Base-by-base conservation (phyloP, 1,140 invertebrate species). In the Drosophila mayri region DNA sequence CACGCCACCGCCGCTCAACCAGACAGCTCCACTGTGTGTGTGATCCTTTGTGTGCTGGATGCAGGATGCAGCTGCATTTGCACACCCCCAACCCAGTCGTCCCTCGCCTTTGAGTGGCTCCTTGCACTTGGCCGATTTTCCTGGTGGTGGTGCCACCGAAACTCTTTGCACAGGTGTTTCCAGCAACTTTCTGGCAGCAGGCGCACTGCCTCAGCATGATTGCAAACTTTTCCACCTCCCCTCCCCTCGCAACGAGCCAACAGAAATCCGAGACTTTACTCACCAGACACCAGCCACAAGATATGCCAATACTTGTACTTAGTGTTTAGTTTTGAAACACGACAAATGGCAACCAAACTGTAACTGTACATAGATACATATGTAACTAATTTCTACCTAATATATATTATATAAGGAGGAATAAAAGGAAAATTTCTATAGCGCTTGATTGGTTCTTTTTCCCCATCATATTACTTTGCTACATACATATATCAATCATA, bases 31-130 rank as follows among this genome's bases (percentile, higher is more conserved):
- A 18, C 63, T 54, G 43, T 44, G 50, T 50, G 44, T 43, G 32
- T 25, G 46, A 37, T 64, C 49, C 74, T 77, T 77, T 77, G 75
- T 77, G 57, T 68, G 32, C 50, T 16, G 50, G 49, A 18, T 52
- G 50, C 73, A 54, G 73, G 52, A 77, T 67, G 73, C 66, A 81
- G 79, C 73, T 81, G 79, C 79, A 81, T 81, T 81, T 81, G 41
- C 79, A 62, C 74, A 81, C 63, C 67, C 20, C 14, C 25, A 9
- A 1, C 32, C 20, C 20, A 4, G 20, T 18, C 44, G n/a, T 16
- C 28, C 25, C 49, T 30, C 18, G 44, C 9, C 38, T 63, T 76
- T 66, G 62, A 66, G 41, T 38, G 30, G 61, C 43, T 63, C 59
- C 57, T 54, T 63, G 46, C 76, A 74, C 68, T 79, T 65, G 77